Conservation (phyloP, 2,797 vertebrate genomes). For the Dendrocincla fuliginosa region DNA sequence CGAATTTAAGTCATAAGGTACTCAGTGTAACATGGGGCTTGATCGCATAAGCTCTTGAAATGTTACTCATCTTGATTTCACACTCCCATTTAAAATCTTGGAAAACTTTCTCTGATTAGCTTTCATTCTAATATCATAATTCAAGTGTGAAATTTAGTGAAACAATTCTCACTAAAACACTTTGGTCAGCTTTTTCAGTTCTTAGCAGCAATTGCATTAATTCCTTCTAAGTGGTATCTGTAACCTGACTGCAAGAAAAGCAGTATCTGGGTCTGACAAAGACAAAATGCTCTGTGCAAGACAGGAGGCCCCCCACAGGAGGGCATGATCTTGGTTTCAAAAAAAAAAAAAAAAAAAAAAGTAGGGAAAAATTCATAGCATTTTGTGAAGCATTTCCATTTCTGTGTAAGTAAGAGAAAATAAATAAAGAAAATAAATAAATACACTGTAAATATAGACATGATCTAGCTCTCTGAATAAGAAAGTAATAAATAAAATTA, state of each 20-base stretch:
- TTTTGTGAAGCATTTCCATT: background rate
- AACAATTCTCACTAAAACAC: background rate
- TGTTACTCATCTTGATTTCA: background rate
- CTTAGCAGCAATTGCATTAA: background rate
- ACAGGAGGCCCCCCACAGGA: background rate
- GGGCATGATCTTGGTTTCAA: background rate
- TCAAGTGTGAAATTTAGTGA: background rate
- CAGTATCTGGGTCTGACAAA: background rate
- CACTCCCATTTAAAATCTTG: background rate
- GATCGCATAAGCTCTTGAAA: background rate
- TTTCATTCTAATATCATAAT: background rate
- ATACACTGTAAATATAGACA: background rate
- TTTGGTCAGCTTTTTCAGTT: background rate
- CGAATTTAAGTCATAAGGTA: background rate
- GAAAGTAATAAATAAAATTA: background rate
- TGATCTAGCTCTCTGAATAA: background rate
- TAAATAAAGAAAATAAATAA: background rate
- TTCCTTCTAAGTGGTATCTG: background rate
- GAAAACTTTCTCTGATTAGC: background rate
- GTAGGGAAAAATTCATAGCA: background rate
- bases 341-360: background rate
- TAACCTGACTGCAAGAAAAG: background rate
- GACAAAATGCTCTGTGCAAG: background rate
- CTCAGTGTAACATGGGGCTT: background rate
- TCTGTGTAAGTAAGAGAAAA: background rate